Conservation (phyloP, 2,797 vertebrate genomes). For the Halcyon badia region DNA sequence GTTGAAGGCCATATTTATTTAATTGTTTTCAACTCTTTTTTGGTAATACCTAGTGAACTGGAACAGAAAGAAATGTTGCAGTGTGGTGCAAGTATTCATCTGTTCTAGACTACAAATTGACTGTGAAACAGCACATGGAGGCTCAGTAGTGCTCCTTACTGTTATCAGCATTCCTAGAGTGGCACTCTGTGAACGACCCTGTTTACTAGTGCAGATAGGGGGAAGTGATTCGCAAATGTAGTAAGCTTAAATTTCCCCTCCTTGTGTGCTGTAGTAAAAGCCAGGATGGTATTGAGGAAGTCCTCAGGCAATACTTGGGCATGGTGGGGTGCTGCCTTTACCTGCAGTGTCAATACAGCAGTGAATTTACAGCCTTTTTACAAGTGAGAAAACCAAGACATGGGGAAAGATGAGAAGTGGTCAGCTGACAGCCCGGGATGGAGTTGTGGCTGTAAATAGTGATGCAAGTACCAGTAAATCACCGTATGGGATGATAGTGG, state of each 20-base stretch:
- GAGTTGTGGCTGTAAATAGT: not conserved
- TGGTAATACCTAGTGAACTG: not conserved
- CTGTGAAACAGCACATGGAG: not conserved
- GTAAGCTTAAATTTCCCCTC: not conserved
- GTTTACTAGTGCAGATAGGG: not conserved
- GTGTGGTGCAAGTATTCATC: not conserved
- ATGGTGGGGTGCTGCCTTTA: not conserved
- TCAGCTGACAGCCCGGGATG: not conserved
- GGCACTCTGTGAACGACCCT: not conserved
- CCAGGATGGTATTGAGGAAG: not conserved
- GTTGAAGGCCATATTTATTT: not conserved
- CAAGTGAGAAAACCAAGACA: not conserved
- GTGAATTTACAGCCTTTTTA: not conserved
- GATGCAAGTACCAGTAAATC: not conserved
- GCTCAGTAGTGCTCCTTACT: not conserved
- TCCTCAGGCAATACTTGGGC: not conserved
- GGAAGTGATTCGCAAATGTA: not conserved
- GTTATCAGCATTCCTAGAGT: not conserved
- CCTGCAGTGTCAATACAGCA: not conserved
- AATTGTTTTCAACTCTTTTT: not conserved
- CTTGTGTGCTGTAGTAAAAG: not conserved
- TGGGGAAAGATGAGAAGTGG: not conserved
- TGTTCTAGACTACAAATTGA: not conserved
- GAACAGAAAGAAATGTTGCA: not conserved
- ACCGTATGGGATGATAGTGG: not conserved